Base-by-base conservation (phyloP, 2,797 vertebrate genomes). In the Epinephelus awoara region DNA sequence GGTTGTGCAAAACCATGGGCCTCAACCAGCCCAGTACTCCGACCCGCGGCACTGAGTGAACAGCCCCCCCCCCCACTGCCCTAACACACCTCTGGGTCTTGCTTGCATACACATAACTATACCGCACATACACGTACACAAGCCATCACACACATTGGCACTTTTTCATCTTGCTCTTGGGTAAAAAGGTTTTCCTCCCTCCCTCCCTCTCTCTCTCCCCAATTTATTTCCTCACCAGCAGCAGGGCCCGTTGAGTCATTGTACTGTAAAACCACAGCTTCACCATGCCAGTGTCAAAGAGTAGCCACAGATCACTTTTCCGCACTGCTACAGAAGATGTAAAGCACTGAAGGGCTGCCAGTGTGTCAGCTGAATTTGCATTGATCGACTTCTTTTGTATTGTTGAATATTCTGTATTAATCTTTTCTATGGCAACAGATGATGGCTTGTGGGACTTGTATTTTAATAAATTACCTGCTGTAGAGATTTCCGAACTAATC, bases 11-110 rank as follows among this genome's bases (percentile, higher is more conserved):
- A 92, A 99, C 97, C 63, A 97, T 99, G 96, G 93, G 96, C 82
- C 92, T 99, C 71, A 97, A 97, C 93, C 98, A 99, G 91, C 98
- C 98, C 84, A 96, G 97, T 85, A 99, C 98, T 0, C 98, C 98
- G 55, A 99, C 98, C 50, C 97, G 96, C 1, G 93, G 93, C 27
- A 93, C 96, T 4, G 85, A 97, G 85, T 96, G 79, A 93, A 74
- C 81, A 12, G 55, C 44, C 77, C 49, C 62, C 70, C 83, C 11
- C 34, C 40, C 38, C 6, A 29, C 91, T 65, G 46, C 66, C 73
- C 75, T 14, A 47, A 85, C 80, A 89, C 74, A 14, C 85, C 77
- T 77, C 78, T 85, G 79, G 84, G 76, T 82, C 88, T 75, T 67
- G 73, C 74, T 86, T 88, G 70, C 83, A 71, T 87, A 76, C 82